Evolutionary conservation across 2,888 invertebrate genomes (phyloP), one percentile per base, ranked within the genome.

Genomic region (Hypselothyrea guttata): DNA sequence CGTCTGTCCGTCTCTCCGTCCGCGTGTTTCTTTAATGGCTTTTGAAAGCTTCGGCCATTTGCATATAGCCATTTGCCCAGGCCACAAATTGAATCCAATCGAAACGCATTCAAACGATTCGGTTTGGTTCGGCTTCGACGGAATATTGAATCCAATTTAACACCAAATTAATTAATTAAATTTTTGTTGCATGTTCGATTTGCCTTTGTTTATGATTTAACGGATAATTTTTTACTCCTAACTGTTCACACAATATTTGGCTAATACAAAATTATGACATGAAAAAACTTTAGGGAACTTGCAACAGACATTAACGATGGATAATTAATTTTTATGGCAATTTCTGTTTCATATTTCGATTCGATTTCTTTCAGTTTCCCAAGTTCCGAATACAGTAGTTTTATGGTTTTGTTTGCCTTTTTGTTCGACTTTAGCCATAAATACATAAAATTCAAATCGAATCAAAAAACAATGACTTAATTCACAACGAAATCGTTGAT

Each of bases 11-110:
- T 22, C 22, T 22, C 53, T 48, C 57, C 63, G 62, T 69, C 55
- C 53, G 55, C 54, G 59, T 63, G 62, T 69, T 57, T 55, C 61
- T 69, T 79, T 79, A 79, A 83, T 84, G 75, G 79, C 53, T 75
- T 86, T 83, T 81, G 72, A 81, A 81, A 78, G 69, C 78, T 54
- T 52, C 41, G 37, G 40, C 37, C 47, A 75, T 84, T 77, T 67
- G 65, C 61, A 77, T 77, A 60, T 31, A 5, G 41, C 44, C 52
- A 48, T 45, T 16, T 38, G 37, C 34, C 34, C 48, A 41, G 38
- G 41, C 47, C 33, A 41, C 45, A 48, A 53, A 54, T 52, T 38
- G 46, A 44, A 48, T 47, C 34, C 35, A 58, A 42, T 66, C 51
- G 33, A 49, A 53, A 53, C 33, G 42, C 46, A 49, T 47, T 52